Conservation (phyloP, 2,113 vertebrate species). For the rabbit (Oryctolagus cuniculus) region DNA sequence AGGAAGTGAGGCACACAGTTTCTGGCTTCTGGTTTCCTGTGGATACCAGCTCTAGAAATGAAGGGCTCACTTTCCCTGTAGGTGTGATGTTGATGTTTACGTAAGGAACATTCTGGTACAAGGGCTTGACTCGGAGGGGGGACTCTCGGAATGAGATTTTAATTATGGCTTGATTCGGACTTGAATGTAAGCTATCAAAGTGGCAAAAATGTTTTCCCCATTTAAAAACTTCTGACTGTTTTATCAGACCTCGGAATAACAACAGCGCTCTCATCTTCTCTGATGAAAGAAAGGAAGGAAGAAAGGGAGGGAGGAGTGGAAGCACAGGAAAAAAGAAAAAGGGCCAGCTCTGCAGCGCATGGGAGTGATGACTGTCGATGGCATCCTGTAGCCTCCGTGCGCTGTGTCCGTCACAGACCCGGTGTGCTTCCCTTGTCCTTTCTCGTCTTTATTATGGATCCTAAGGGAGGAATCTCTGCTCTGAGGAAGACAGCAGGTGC, state of each 20-base stretch:
- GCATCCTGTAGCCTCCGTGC: background rate
- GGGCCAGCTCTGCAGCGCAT: too few relatives aligned
- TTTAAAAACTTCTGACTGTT: constrained; percentile 30
- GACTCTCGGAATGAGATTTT: background rate
- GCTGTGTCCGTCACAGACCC: background rate
- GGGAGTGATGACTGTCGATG: background rate
- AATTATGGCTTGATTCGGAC: background rate
- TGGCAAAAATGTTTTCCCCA: background rate
- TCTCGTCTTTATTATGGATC: background rate
- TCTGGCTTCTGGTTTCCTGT: constrained; percentile 31
- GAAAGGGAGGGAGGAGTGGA: too few relatives aligned
- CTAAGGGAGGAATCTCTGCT: background rate
- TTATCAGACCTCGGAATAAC: constrained; percentile 1
- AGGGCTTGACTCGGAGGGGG: constrained; percentile 16
- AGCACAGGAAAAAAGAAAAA: too few relatives aligned
- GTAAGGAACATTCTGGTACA: background rate
- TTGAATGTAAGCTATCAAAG: constrained; percentile 27
- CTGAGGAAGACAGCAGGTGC: background rate
- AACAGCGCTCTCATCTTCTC: constrained; percentile 20
- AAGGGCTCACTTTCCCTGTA: constrained; percentile 36
- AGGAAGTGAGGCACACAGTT: background rate
- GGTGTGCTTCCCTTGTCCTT: background rate
- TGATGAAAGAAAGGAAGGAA: background rate
- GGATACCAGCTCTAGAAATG: background rate
- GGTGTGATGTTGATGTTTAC: background rate